Evolutionary conservation across 2,113 vertebrate species (phyloP).

Genomic region (Gorsachius goisagi): DNA sequence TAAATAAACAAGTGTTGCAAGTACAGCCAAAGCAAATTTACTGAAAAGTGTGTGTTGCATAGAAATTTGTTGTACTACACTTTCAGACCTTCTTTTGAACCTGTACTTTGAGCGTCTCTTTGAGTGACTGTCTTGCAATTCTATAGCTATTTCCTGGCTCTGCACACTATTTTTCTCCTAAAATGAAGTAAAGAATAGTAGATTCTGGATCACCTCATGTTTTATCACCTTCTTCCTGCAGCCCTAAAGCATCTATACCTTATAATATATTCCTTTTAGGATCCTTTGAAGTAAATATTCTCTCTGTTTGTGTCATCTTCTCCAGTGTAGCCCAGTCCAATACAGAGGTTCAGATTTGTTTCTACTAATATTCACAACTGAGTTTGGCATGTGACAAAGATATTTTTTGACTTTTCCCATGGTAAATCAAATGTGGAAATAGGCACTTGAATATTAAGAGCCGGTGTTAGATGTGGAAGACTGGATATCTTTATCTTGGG

Average conservation of each 20-base stretch:
- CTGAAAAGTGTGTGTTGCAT: neutral
- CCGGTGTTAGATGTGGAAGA: neutral
- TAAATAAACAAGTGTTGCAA: neutral
- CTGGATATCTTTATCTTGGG: neutral
- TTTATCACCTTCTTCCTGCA: neutral
- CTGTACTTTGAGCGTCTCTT: neutral
- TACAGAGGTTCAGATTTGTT: neutral
- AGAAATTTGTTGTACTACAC: neutral
- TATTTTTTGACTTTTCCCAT: neutral
- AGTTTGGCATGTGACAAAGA: neutral
- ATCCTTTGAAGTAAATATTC: neutral
- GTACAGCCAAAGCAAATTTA: neutral
- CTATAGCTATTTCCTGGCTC: neutral
- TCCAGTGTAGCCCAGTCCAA: neutral
- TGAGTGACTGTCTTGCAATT: neutral
- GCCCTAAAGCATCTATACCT: neutral
- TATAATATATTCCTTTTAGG: neutral
- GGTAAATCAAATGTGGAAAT: neutral
- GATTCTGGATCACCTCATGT: neutral
- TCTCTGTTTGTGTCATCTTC: neutral
- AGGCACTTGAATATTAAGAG: neutral
- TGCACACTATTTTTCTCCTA: neutral
- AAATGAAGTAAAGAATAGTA: neutral
- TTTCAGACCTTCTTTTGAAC: neutral
- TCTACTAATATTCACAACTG: neutral